A percentile compares a stretch with the other conserved stretches of the same genome.
These are phyloP conservation scores for Thereva unica DNA, from an alignment of 2,888 invertebrate species.

Conservation along the genomic window DNA sequence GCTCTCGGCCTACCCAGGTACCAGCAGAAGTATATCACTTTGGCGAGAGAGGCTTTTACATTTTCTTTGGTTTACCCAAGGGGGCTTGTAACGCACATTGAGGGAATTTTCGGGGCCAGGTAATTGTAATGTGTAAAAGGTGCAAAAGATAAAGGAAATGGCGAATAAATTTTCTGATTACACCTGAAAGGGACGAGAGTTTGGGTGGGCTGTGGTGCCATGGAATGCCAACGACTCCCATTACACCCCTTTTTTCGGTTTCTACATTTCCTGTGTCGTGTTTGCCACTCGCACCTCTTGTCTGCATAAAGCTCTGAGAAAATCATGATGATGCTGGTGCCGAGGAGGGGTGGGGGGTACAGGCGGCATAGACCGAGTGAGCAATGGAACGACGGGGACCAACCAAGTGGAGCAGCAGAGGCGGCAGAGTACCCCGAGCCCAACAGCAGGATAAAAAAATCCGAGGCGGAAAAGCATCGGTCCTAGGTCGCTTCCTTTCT, in stretches of 20 bases:
- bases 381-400: background rate
- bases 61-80: slow-evolving; percentile 14
- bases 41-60: background rate
- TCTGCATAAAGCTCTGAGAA: slow-evolving; percentile 24
- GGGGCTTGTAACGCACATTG: slow-evolving; percentile 6
- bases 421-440: too few species aligned
- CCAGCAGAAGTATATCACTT: too few species aligned
- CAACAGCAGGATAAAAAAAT: too few species aligned
- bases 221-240: slow-evolving; percentile 1
- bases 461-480: too few species aligned
- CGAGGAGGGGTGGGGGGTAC: slow-evolving; percentile 1
- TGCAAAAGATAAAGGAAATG: slow-evolving; percentile 33
- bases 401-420: too few species aligned
- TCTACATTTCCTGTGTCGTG: slow-evolving; percentile 3
- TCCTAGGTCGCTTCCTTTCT: too few species aligned
- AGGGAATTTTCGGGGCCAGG: background rate
- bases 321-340: slow-evolving; percentile 22
- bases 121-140: slow-evolving; percentile 35
- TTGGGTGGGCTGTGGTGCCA: background rate
- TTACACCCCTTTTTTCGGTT: slow-evolving; percentile 13
- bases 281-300: background rate
- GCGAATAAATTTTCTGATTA: slow-evolving; percentile 36
- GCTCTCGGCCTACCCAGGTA: too few species aligned
- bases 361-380: slow-evolving; percentile 4
- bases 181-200: slow-evolving; percentile 2